phyloP scores from a whole-genome alignment of 2,888 invertebrate species.

The Leucania comma region DNA sequence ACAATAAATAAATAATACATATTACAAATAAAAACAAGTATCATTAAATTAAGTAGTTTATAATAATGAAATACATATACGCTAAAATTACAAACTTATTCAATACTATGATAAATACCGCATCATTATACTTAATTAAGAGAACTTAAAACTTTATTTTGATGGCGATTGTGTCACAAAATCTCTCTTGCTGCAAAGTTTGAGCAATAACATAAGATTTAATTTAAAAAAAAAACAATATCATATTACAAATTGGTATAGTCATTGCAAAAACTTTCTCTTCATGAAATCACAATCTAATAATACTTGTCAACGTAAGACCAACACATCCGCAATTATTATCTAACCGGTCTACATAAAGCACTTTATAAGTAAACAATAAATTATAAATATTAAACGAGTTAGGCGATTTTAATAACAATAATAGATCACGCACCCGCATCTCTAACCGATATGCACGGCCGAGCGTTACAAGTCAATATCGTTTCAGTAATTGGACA shows the following conservation, averaged over 20 bases:
- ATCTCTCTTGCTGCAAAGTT: not conserved
- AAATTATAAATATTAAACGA: constrained; percentile 17
- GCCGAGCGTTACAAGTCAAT: constrained; percentile 71
- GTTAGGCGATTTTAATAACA: constrained; percentile 35
- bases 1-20: no score
- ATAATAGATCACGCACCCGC: constrained; percentile 36
- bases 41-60: no score
- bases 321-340: not conserved
- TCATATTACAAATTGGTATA: not conserved
- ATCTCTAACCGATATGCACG: constrained; percentile 66
- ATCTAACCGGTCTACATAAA: not conserved
- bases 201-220: not conserved
- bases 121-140: no score
- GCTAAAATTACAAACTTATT: no score
- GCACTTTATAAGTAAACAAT: not conserved
- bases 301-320: not conserved
- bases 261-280: not conserved
- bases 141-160: no score
- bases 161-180: no score
- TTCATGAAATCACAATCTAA: not conserved
- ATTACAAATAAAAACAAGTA: no score
- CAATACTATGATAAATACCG: no score
- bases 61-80: no score
- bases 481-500: constrained; percentile 70
- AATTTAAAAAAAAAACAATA: not conserved